phyloP scores from a whole-genome alignment of 1,140 invertebrate genomes.

The Dreissena polymorpha region DNA sequence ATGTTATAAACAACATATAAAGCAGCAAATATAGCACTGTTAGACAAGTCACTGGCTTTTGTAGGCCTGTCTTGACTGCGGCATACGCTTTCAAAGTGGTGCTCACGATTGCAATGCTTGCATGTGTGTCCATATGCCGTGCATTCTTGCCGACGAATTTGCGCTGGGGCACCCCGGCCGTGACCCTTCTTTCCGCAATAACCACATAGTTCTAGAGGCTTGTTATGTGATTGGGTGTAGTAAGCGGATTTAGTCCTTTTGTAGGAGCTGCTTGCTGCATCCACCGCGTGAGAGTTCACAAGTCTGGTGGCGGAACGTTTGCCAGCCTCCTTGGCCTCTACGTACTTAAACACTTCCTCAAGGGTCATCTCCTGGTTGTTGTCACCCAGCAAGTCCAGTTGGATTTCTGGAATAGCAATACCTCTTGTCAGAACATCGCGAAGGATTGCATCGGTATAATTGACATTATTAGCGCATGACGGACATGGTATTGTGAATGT shows the following conservation, averaged over 20 bases:
- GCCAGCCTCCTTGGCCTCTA: slow-evolving; percentile 36
- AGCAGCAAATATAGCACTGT: slow-evolving; percentile 17
- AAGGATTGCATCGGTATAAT: slow-evolving; percentile 55
- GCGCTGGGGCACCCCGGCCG: neutral
- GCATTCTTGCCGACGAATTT: slow-evolving; percentile 19
- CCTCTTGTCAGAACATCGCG: slow-evolving; percentile 35
- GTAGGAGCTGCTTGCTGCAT: slow-evolving; percentile 18
- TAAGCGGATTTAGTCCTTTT: neutral
- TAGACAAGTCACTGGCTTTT: neutral
- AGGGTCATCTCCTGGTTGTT: slow-evolving; percentile 53
- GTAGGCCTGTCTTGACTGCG: slow-evolving; percentile 24
- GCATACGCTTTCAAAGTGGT: slow-evolving; percentile 27
- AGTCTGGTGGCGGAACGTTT: slow-evolving; percentile 19
- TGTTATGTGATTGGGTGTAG: neutral
- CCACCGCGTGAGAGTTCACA: slow-evolving; percentile 2
- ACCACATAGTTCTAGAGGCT: neutral
- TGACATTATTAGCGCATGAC: slow-evolving; percentile 25
- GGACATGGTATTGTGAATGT: slow-evolving; percentile 48
- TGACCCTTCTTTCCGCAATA: neutral
- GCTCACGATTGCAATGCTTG: slow-evolving; percentile 10
- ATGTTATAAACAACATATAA: slow-evolving; percentile 13
- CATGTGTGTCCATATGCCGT: slow-evolving; percentile 38
- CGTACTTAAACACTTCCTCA: slow-evolving; percentile 38
- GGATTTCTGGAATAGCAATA: slow-evolving; percentile 34
- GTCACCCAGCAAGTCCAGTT: slow-evolving; percentile 54